Conservation (phyloP, 2,888 invertebrate species). For the Cephus rjabovi region DNA sequence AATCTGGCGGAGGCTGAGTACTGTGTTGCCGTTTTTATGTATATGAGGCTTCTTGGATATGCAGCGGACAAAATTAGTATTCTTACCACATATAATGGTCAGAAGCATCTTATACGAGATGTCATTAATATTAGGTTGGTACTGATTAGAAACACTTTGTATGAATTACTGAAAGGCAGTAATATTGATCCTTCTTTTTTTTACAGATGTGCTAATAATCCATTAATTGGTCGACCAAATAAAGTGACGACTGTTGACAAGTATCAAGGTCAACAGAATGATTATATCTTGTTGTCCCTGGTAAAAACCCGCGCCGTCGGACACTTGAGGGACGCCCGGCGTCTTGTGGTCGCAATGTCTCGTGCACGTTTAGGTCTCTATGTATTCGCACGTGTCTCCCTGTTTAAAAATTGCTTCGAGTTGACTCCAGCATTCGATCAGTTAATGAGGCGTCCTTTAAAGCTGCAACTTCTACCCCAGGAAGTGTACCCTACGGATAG, state of each 20-base stretch:
- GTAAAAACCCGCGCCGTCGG: slow-evolving; percentile 98
- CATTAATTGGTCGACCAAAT: slow-evolving; percentile 91
- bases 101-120: slow-evolving; percentile 96
- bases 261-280: slow-evolving; percentile 99
- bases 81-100: slow-evolving; percentile 98
- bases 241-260: slow-evolving; percentile 98
- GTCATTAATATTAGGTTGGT: slow-evolving; percentile 80
- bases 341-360: slow-evolving; percentile 98
- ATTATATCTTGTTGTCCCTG: slow-evolving; percentile 94
- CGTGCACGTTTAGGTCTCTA: slow-evolving; percentile 96
- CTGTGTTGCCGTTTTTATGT: slow-evolving; percentile 97
- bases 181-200: background rate
- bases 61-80: slow-evolving; percentile 97
- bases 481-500: slow-evolving; percentile 85
- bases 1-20: slow-evolving; percentile 94
- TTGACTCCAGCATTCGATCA: slow-evolving; percentile 95
- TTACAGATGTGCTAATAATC: slow-evolving; percentile 89
- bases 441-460: slow-evolving; percentile 83
- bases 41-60: slow-evolving; percentile 97
- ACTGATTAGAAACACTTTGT: background rate
- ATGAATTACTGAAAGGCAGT: background rate
- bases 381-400: slow-evolving; percentile 90
- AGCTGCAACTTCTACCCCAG: slow-evolving; percentile 82
- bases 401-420: slow-evolving; percentile 98
- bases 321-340: slow-evolving; percentile 94